Evolutionary conservation across 1,140 invertebrate genomes (phyloP).

Genomic region (Brachionus plicatilis): DNA sequence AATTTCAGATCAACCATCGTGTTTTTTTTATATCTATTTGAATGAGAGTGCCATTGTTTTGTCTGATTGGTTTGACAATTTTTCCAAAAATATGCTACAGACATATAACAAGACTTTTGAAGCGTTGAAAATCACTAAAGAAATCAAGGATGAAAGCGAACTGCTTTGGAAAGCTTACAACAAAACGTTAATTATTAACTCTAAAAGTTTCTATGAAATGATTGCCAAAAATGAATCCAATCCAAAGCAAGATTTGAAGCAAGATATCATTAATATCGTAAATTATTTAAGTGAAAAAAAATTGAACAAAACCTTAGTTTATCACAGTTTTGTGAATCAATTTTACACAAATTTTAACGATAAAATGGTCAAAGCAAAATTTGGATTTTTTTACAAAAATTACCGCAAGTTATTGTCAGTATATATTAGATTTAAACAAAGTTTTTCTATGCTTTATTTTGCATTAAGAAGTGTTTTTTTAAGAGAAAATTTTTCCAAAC

Average conservation of each 20-base stretch:
- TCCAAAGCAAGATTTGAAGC: background rate
- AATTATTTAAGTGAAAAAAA: background rate
- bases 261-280: background rate
- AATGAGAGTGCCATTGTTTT: slow-evolving; percentile 9
- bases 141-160: background rate
- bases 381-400: background rate
- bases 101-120: background rate
- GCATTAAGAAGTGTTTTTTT: slow-evolving; percentile 28
- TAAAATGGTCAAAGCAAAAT: slow-evolving; percentile 1
- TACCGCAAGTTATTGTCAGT: background rate
- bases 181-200: slow-evolving; percentile 6
- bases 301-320: background rate
- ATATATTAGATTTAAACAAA: background rate
- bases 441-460: slow-evolving; percentile 26
- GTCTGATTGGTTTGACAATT: slow-evolving; percentile 24
- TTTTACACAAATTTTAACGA: slow-evolving; percentile 13
- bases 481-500: slow-evolving; percentile 12
- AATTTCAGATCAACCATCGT: background rate
- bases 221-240: background rate
- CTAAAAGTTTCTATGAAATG: slow-evolving; percentile 27
- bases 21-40: slow-evolving; percentile 28
- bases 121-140: background rate
- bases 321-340: background rate
- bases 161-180: slow-evolving; percentile 14
- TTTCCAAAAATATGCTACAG: slow-evolving; percentile 16